Conservation (phyloP, 2,888 invertebrate species). For the Lithodes maja region DNA sequence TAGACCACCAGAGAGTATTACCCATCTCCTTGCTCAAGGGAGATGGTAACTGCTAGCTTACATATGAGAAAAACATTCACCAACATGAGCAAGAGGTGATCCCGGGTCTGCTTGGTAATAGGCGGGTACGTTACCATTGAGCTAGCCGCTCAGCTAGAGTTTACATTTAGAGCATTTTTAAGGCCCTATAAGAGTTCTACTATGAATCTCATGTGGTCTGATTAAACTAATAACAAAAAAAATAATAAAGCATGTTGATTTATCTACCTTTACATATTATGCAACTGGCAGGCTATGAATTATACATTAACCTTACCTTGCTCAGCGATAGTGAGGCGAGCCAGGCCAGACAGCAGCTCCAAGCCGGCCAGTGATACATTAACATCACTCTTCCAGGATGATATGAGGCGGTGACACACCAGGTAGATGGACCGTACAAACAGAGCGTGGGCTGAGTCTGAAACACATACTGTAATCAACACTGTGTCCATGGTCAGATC, state of each 20-base stretch:
- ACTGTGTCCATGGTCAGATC: too few relatives aligned
- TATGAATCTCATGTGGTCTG: not conserved
- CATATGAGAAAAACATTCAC: too few relatives aligned
- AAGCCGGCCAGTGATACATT: constrained; percentile 95
- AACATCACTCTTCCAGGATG: constrained; percentile 96
- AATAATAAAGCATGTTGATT: too few relatives aligned
- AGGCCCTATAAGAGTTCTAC: constrained; percentile 70
- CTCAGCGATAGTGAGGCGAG: constrained; percentile 90
- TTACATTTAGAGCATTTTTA: constrained; percentile 34
- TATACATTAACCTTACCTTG: constrained; percentile 83
- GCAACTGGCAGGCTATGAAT: not conserved
- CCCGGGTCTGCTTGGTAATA: too few relatives aligned
- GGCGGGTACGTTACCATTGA: too few relatives aligned
- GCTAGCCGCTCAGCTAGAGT: too few relatives aligned
- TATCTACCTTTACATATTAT: not conserved
- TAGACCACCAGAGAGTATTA: too few relatives aligned
- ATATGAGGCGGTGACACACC: constrained; percentile 95
- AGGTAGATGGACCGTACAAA: constrained; percentile 94
- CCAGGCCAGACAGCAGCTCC: constrained; percentile 92
- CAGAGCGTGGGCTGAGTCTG: constrained; percentile 90
- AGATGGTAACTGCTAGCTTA: too few relatives aligned
- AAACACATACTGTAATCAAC: constrained; percentile 23
- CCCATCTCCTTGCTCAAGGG: too few relatives aligned
- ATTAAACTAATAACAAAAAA: too few relatives aligned
- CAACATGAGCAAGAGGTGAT: too few relatives aligned